Base-by-base conservation (phyloP, 2,113 vertebrate species). In the Rhombomys opimus region DNA sequence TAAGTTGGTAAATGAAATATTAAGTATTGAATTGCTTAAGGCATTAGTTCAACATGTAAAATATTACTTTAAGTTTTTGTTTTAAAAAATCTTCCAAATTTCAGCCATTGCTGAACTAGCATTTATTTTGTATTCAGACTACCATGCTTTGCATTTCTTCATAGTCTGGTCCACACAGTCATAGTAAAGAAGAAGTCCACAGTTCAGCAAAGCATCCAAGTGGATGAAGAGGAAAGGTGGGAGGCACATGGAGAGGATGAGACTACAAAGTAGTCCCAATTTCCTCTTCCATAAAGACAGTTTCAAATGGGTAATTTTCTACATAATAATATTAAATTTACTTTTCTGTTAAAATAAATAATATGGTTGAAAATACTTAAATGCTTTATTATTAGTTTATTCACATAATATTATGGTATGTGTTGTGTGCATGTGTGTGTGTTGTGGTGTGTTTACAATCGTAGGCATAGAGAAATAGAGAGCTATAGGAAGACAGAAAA, bases 141-240 rank as follows among this genome's bases (percentile, higher is more conserved):
- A 0, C n/a, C 9, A 35, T 5, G 1, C 3, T 35, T 2, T 73
- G 8, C 14, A 54, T 38, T n/a, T 30, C 12, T 78, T 7, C 7
- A 6, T 41, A 46, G 10, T 9, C 57, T 59, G 68, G 32, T 12
- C 25, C 9, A n/a, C 3, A n/a, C 1, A 52, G 11, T 41, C 41
- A 25, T n/a, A 2, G 38, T 18, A 35, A 2, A 25, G 27, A 6
- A 54, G 30, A 70, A 38, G 35, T 4, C 23, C 23, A 41, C 7
- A 85, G 1, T 41, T 30, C 14, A 85, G 25, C 14, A 85, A 85
- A 18, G 23, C 41, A 3, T 63, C 7, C 3, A 63, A n/a, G 3
- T 12, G 57, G 6, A 0, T 63, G 59, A 27, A 17, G 14, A 85
- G 25, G 12, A 85, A 65, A 85, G 8, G 4, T 30, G 25, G 1